These are phyloP conservation scores for Chrysogorgia sp. DNA, from an alignment of 92 coral and sea anemone genomes.

Conservation along the genomic window DNA sequence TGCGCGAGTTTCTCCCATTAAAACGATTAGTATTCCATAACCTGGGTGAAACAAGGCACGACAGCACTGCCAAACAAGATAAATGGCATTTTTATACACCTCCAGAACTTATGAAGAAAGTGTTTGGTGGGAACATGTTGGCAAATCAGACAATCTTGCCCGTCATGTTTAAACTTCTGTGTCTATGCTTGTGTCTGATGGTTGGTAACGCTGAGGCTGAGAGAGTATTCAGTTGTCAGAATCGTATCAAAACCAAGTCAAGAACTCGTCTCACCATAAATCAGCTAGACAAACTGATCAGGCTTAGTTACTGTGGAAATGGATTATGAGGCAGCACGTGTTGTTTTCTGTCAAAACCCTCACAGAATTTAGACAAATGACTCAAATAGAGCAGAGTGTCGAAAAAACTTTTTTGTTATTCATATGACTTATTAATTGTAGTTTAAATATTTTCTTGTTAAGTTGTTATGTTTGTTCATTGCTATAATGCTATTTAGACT, in stretches of 20 bases:
- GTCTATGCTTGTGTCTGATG: conserved; percentile 44
- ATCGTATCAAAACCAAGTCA: conserved; percentile 59
- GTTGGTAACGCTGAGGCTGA: conserved; percentile 55
- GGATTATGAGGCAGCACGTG: too few relatives aligned
- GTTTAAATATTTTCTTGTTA: too few relatives aligned
- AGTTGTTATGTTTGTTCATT: too few relatives aligned
- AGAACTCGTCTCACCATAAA: too few relatives aligned
- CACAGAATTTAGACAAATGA: too few relatives aligned
- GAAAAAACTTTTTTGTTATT: too few relatives aligned
- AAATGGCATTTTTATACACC: conserved; percentile 51
- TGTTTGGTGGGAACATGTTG: conserved; percentile 45
- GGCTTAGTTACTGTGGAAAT: too few relatives aligned
- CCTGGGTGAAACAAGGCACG: conserved; percentile 36
- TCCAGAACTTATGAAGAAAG: conserved; percentile 39
- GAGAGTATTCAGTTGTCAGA: conserved; percentile 46
- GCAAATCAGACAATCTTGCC: conserved; percentile 50
- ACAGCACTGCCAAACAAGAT: conserved; percentile 26
- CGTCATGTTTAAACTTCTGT: conserved; percentile 50
- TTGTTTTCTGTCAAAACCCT: too few relatives aligned
- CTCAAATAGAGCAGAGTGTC: too few relatives aligned
- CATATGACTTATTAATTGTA: too few relatives aligned
- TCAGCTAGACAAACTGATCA: too few relatives aligned
- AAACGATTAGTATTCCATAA: conserved; percentile 31
- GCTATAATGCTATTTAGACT: too few relatives aligned
- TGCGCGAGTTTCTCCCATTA: conserved; percentile 32